Evolutionary conservation across 1,140 invertebrate species (phyloP).

Genomic region (Andrena cerasifolii): DNA sequence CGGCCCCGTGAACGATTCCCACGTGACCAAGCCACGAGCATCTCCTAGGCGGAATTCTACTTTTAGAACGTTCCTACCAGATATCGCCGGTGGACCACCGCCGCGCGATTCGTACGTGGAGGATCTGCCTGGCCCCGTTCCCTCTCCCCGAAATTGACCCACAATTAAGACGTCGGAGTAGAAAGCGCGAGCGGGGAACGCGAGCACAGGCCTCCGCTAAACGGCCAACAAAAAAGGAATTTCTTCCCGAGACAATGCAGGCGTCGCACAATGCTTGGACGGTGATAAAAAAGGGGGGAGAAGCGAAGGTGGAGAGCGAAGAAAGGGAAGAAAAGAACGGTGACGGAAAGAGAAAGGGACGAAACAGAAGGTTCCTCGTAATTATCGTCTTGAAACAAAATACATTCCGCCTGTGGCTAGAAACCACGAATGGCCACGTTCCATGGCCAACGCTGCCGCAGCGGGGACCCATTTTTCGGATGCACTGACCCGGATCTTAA

Average conservation of each 20-base stretch:
- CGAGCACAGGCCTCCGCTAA: constrained; percentile 3
- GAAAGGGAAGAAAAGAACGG: no score
- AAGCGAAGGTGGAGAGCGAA: no score
- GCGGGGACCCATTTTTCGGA: constrained; percentile 18
- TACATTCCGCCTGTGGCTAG: neutral
- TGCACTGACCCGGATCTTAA: constrained; percentile 36
- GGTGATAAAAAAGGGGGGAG: constrained; percentile 4
- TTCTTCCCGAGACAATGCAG: constrained; percentile 30
- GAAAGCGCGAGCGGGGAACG: neutral
- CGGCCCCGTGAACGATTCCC: constrained; percentile 53
- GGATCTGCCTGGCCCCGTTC: neutral
- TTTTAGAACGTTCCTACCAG: constrained; percentile 64
- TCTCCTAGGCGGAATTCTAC: constrained; percentile 64
- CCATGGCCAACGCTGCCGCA: neutral
- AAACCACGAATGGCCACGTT: neutral
- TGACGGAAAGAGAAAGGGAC: neutral
- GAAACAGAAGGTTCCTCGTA: constrained; percentile 19
- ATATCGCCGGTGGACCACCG: constrained; percentile 51
- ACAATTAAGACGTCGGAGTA: constrained; percentile 37
- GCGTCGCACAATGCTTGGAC: constrained; percentile 1
- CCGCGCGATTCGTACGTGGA: constrained; percentile 24
- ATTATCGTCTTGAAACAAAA: constrained; percentile 40
- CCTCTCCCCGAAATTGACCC: constrained; percentile 31
- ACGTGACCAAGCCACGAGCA: constrained; percentile 53
- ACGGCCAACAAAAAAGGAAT: constrained; percentile 13